Evolutionary conservation across 2,113 vertebrate species (phyloP).

Genomic region (Neomonachus schauinslandi): DNA sequence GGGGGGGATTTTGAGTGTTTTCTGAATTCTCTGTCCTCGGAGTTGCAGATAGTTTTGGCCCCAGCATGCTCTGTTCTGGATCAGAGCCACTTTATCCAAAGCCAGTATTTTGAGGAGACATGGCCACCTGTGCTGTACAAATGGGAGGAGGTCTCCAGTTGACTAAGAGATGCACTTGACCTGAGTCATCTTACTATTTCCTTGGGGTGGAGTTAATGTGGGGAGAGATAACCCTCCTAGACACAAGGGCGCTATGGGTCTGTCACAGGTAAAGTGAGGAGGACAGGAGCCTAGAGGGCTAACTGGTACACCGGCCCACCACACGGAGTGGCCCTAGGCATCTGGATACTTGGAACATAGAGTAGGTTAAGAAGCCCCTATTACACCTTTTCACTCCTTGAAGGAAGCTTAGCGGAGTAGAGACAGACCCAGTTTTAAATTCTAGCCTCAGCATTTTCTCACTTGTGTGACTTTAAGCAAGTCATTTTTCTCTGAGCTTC

Average conservation of each 20-base stretch:
- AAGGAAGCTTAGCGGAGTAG: not conserved
- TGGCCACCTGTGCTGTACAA: not conserved
- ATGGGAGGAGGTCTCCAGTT: not conserved
- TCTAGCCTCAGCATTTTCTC: not conserved
- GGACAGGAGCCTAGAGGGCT: not conserved
- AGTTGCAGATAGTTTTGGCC: not conserved
- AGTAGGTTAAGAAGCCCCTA: not conserved
- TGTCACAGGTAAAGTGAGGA: not conserved
- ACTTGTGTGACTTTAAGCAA: not conserved
- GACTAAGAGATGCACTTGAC: not conserved
- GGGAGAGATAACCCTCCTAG: not conserved
- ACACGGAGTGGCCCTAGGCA: not conserved
- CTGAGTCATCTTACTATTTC: not conserved
- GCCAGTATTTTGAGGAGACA: not conserved
- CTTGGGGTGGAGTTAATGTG: too few species aligned
- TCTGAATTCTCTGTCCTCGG: not conserved
- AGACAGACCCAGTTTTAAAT: not conserved
- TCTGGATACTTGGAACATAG: not conserved
- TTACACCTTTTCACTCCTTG: not conserved
- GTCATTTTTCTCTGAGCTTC: not conserved
- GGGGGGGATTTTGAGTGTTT: not conserved
- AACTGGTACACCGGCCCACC: not conserved
- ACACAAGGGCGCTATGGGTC: not conserved
- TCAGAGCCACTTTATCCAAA: not conserved
- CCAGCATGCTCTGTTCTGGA: not conserved